Evolutionary conservation across 2,113 vertebrate species (phyloP).

Genomic region (Lampris incognitus): DNA sequence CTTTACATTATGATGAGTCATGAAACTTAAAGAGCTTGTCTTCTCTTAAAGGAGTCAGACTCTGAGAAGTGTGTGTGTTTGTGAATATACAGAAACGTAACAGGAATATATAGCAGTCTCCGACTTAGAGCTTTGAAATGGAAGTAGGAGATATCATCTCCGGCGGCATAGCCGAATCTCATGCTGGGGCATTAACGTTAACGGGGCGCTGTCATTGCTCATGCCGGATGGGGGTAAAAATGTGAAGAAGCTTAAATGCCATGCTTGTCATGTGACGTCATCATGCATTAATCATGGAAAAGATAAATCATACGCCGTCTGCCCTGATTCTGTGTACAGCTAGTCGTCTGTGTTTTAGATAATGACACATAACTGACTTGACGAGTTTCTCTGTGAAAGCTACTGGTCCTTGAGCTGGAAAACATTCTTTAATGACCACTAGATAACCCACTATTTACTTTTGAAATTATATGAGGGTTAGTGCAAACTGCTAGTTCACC

Average conservation of each 20-base stretch:
- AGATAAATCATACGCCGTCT: conserved; percentile 29
- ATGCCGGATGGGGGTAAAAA: conserved; percentile 36
- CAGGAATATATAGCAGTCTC: neutral
- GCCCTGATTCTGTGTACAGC: neutral
- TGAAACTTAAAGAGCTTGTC: neutral
- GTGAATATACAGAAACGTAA: conserved; percentile 7
- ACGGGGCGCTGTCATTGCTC: conserved; percentile 34
- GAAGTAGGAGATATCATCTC: conserved; percentile 19
- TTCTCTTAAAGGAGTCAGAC: conserved; percentile 23
- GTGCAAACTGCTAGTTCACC: conserved; percentile 8
- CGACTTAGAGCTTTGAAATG: neutral
- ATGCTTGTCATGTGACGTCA: conserved; percentile 33
- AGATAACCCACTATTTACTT: conserved; percentile 60
- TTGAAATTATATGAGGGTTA: conserved; percentile 26
- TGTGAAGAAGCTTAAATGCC: conserved; percentile 11
- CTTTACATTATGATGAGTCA: conserved; percentile 2
- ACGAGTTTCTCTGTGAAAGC: conserved; percentile 21
- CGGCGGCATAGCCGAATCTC: too few relatives aligned
- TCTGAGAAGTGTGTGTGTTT: neutral
- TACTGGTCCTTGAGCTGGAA: conserved; percentile 13
- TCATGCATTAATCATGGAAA: conserved; percentile 36
- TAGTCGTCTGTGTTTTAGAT: neutral
- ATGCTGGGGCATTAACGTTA: too few relatives aligned
- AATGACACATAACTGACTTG: neutral
- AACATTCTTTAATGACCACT: conserved; percentile 26